A percentile compares a stretch with the other conserved stretches of the same genome.
Conservation (phyloP, 2,113 vertebrate species). For the Prochilodus magdalenae region DNA sequence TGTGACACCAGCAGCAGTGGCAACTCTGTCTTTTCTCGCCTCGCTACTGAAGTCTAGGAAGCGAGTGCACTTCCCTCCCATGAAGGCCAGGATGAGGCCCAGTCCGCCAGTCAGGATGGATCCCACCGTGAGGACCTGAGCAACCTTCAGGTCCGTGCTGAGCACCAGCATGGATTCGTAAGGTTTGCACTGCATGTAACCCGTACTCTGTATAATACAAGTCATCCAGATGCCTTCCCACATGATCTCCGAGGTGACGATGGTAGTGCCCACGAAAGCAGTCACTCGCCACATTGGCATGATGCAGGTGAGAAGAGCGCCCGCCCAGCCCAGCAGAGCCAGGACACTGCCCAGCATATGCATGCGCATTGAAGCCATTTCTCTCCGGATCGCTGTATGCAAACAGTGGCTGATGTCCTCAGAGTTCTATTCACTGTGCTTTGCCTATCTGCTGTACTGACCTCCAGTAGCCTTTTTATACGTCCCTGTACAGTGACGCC, state of each 20-base stretch:
- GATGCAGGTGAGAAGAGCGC: conserved; percentile 79
- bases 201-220: conserved; percentile 92
- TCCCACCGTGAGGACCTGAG: conserved; percentile 82
- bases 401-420: background rate
- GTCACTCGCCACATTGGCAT: conserved; percentile 92
- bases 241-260: conserved; percentile 85
- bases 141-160: conserved; percentile 83
- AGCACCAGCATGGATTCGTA: conserved; percentile 87
- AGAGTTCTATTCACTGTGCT: background rate
- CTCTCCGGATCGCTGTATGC: background rate
- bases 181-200: conserved; percentile 88
- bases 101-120: conserved; percentile 74
- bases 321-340: conserved; percentile 87
- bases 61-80: conserved; percentile 91
- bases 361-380: conserved; percentile 87
- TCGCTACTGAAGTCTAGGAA: conserved; percentile 81
- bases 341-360: conserved; percentile 87
- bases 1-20: conserved; percentile 76
- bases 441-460: background rate
- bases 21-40: conserved; percentile 77
- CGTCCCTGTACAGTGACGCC: background rate
- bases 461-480: background rate
- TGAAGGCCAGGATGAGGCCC: conserved; percentile 83
- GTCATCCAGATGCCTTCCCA: conserved; percentile 98
- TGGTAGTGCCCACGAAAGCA: conserved; percentile 87